phyloP scores from a whole-genome alignment of 2,797 vertebrate species.

The Prunella strophiata region DNA sequence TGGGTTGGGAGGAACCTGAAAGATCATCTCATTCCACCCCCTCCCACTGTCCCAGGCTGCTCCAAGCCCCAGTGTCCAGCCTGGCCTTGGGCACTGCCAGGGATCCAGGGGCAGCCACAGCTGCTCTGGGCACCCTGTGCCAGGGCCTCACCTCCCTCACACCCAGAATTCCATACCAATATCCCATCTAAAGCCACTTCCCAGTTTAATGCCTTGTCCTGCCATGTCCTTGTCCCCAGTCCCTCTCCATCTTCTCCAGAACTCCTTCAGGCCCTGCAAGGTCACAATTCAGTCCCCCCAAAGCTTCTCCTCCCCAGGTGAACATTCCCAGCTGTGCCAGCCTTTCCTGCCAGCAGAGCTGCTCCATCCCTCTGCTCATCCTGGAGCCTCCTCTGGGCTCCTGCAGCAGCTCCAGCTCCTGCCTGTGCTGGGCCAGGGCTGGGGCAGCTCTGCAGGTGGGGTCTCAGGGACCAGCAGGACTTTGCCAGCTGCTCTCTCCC shows the following conservation, averaged over 20 bases:
- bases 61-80: neutral
- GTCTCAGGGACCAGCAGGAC: neutral
- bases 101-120: neutral
- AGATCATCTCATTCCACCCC: fast-evolving
- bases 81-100: neutral
- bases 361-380: neutral
- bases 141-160: neutral
- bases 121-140: neutral
- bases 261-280: neutral
- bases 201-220: neutral
- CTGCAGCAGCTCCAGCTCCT: neutral
- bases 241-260: fast-evolving
- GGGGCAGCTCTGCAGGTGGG: neutral
- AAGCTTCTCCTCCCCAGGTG: neutral
- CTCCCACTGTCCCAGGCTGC: neutral
- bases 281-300: fast-evolving
- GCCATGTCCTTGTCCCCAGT: neutral
- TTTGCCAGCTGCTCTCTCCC: no score
- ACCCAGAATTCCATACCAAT: neutral
- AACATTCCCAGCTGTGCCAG: neutral
- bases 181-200: neutral
- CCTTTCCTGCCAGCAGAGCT: neutral
- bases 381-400: neutral
- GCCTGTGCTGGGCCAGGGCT: neutral
- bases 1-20: neutral